Evolutionary conservation across 1,140 invertebrate species (phyloP).

Genomic region (Sycophaga agraensis): DNA sequence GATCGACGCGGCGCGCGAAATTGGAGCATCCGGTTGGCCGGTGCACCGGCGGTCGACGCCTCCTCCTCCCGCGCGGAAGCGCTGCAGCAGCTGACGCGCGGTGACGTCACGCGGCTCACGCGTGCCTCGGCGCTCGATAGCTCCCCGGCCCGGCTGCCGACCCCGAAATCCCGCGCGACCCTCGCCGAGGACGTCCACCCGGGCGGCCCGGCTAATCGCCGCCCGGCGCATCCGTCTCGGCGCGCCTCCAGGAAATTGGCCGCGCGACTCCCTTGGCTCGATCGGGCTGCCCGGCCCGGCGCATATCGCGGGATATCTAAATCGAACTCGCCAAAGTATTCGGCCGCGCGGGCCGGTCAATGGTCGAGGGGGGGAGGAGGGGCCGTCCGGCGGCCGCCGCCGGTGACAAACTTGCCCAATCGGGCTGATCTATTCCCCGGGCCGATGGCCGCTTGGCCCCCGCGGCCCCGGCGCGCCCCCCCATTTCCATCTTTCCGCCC

Average conservation of each 20-base stretch:
- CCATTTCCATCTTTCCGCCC: constrained; percentile 16
- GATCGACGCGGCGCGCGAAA: constrained; percentile 18
- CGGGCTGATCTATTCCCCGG: constrained; percentile 13
- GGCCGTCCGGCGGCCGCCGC: too few species aligned
- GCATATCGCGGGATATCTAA: too few species aligned
- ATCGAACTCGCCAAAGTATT: constrained; percentile 7
- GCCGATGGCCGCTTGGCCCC: background rate
- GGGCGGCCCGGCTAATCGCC: too few species aligned
- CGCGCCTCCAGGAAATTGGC: background rate
- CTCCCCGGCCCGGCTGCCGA: constrained; percentile 4
- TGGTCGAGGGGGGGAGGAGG: too few species aligned
- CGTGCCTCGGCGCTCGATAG: constrained; percentile 41
- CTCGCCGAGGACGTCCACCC: background rate
- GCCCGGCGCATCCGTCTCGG: background rate
- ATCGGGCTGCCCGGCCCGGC: too few species aligned
- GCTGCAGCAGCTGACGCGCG: constrained; percentile 47
- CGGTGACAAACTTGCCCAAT: constrained; percentile 24
- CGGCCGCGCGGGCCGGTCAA: background rate
- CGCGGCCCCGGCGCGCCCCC: background rate
- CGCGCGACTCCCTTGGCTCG: too few species aligned
- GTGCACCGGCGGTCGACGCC: constrained; percentile 19
- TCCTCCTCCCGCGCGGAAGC: constrained; percentile 29
- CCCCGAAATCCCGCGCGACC: background rate
- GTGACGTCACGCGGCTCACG: constrained; percentile 46
- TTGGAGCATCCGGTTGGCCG: constrained; percentile 25